phyloP scores from a whole-genome alignment of 2,888 invertebrate genomes.

The Lepidochrysops patricia region DNA sequence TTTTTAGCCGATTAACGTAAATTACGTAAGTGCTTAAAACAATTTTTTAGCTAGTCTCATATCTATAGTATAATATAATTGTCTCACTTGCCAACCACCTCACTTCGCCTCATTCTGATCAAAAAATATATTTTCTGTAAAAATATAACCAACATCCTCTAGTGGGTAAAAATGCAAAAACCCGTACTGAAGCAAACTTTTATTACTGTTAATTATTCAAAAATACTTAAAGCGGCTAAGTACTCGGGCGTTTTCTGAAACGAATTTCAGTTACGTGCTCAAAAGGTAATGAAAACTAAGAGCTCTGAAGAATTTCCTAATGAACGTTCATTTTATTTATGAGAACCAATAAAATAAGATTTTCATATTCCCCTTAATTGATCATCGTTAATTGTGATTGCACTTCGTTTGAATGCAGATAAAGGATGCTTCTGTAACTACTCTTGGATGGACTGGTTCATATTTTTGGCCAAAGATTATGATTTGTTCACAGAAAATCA shows the following conservation, averaged over 20 bases:
- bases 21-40: no score
- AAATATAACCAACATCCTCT: no score
- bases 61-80: no score
- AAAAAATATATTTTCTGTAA: no score
- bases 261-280: slow-evolving; percentile 11
- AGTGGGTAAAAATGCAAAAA: not conserved
- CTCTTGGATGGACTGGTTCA: no score
- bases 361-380: slow-evolving; percentile 1
- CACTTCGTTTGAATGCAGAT: not conserved
- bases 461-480: no score
- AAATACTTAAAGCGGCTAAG: not conserved
- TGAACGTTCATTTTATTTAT: slow-evolving; percentile 2
- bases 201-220: not conserved
- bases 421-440: not conserved
- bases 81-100: no score
- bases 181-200: not conserved
- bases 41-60: no score
- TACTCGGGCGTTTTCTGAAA: not conserved
- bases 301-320: slow-evolving; percentile 1
- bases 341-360: slow-evolving; percentile 3
- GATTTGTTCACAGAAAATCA: no score
- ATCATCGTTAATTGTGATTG: not conserved
- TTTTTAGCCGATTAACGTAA: no score
- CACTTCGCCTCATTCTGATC: no score
- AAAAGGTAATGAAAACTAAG: slow-evolving; percentile 8